These are phyloP conservation scores for Cyrtorhinus lividipennis DNA, from an alignment of 1,140 invertebrate species.

Conservation along the genomic window DNA sequence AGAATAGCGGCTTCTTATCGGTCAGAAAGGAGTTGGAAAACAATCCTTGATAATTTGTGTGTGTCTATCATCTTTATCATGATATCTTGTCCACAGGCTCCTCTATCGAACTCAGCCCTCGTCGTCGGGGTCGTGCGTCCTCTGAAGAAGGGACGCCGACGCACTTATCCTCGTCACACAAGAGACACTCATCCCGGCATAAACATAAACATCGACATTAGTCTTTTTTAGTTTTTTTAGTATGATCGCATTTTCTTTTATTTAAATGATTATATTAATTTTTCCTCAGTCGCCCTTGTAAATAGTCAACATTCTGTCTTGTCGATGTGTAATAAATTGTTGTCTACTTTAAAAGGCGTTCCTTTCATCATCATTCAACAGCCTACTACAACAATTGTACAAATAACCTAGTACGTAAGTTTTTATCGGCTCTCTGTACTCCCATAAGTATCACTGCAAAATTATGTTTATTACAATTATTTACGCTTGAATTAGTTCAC, in stretches of 20 bases:
- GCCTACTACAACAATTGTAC: too few species aligned
- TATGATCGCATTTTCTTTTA: background rate
- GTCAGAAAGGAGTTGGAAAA: slow-evolving; percentile 2
- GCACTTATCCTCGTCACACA: slow-evolving; percentile 10
- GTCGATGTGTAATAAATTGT: background rate
- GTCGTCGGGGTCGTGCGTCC: background rate
- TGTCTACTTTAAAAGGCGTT: background rate
- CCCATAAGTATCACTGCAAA: too few species aligned
- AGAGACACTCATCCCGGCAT: slow-evolving; percentile 25
- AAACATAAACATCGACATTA: slow-evolving; percentile 40
- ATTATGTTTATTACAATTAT: too few species aligned
- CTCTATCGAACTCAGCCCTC: slow-evolving; percentile 7
- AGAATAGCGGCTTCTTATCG: too few species aligned
- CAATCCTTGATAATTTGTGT: background rate
- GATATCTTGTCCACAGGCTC: slow-evolving; percentile 16
- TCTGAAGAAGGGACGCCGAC: slow-evolving; percentile 6
- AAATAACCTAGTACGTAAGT: too few species aligned
- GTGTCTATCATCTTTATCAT: slow-evolving; percentile 18
- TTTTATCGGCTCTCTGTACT: too few species aligned
- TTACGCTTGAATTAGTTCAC: too few species aligned
- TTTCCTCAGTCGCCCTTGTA: background rate
- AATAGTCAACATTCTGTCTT: too few species aligned
- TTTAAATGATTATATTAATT: background rate
- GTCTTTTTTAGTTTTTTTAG: background rate
- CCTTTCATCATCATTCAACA: background rate